These are phyloP conservation scores for Chlorospingus semifuscus DNA, from an alignment of 2,797 vertebrate species.

Conservation along the genomic window DNA sequence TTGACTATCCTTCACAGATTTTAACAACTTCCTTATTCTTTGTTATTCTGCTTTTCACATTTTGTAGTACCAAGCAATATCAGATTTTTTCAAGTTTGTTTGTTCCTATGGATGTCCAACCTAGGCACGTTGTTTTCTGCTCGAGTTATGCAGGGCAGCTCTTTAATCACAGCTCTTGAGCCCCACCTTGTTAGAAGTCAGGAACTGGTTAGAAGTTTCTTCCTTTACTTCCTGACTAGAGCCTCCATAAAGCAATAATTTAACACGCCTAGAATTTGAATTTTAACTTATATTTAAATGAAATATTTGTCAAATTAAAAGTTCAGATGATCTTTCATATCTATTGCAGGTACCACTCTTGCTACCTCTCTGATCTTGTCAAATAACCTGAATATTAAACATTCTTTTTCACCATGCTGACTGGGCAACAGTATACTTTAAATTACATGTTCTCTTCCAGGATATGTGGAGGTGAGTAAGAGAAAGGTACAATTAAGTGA, in stretches of 20 bases:
- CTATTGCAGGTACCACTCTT: not conserved
- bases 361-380: not conserved
- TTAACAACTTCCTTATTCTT: not conserved
- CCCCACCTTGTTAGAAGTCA: rapidly evolving
- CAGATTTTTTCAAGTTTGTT: not conserved
- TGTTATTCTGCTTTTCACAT: not conserved
- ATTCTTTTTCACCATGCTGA: not conserved
- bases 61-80: not conserved
- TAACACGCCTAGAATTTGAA: not conserved
- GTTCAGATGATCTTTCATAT: not conserved
- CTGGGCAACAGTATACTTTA: not conserved
- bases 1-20: not conserved
- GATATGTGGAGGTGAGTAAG: not conserved
- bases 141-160: not conserved
- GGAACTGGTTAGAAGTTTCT: not conserved
- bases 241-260: not conserved
- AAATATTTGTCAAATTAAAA: not conserved
- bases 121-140: not conserved
- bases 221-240: not conserved
- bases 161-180: not conserved
- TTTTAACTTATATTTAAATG: not conserved
- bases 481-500: not conserved
- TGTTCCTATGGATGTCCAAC: not conserved
- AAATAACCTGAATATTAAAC: not conserved
- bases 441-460: not conserved